Percentiles rank a stretch among this genome's conserved stretches.
Evolutionary conservation across 2,888 invertebrate genomes (phyloP).

Genomic region (Sesia bembeciformis): DNA sequence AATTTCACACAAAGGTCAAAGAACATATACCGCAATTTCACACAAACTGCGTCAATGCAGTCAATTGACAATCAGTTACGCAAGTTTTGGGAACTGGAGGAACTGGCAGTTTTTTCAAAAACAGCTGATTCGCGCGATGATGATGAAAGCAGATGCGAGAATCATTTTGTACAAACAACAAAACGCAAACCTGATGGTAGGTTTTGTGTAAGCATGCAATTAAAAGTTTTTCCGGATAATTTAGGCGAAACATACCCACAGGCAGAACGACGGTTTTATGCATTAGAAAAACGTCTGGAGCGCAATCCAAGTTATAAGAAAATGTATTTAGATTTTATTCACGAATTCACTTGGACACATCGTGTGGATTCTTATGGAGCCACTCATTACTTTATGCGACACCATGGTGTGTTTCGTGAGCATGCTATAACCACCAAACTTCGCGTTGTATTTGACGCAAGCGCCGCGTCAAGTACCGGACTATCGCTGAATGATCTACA

Average conservation of each 20-base stretch:
- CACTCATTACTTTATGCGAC: slow-evolving; percentile 9
- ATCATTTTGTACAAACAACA: slow-evolving; percentile 3
- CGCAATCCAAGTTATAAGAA: neutral
- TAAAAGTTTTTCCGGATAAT: slow-evolving; percentile 3
- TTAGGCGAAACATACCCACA: slow-evolving; percentile 9
- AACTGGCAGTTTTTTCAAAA: too few species aligned
- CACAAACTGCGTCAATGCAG: neutral
- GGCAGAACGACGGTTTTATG: slow-evolving; percentile 7
- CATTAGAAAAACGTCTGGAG: slow-evolving; percentile 8
- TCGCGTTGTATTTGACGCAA: slow-evolving; percentile 8
- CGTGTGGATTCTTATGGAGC: neutral
- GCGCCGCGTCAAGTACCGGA: slow-evolving; percentile 6
- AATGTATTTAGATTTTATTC: slow-evolving; percentile 10
- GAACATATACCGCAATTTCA: neutral
- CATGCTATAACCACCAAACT: slow-evolving; percentile 5
- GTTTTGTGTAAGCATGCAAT: slow-evolving; percentile 8
- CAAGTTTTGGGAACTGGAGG: too few species aligned
- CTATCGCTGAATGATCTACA: slow-evolving; percentile 13
- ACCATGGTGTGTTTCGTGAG: slow-evolving; percentile 10
- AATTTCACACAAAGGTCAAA: neutral
- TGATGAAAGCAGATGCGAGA: neutral
- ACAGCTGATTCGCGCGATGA: neutral
- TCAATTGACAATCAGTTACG: neutral
- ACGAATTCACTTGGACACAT: slow-evolving; percentile 11
- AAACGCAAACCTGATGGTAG: slow-evolving; percentile 8